Percentiles rank a stretch among this genome's conserved stretches.
Evolutionary conservation across 2,888 invertebrate species (phyloP).

Genomic region (Gari tellinella): DNA sequence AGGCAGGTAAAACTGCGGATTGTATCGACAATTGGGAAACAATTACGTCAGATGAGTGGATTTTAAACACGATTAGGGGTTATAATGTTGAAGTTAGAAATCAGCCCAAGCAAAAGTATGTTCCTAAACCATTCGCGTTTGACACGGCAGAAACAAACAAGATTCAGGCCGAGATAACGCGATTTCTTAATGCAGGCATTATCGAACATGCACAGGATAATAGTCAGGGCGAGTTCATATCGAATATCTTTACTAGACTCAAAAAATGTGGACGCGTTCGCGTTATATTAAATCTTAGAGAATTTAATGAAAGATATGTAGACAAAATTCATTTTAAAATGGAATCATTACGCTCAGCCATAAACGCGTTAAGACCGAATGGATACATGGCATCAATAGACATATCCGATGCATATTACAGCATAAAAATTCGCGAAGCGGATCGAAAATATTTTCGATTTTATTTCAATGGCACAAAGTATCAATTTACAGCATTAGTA

Average conservation of each 20-base stretch:
- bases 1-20: constrained; percentile 20
- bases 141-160: neutral
- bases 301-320: constrained; percentile 21
- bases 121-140: constrained; percentile 17
- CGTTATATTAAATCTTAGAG: constrained; percentile 16
- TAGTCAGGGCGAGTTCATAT: constrained; percentile 14
- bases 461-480: constrained; percentile 33
- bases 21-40: constrained; percentile 11
- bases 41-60: constrained; percentile 20
- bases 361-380: constrained; percentile 15
- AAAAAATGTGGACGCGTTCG: constrained; percentile 21
- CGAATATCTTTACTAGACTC: constrained; percentile 23
- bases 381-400: constrained; percentile 36
- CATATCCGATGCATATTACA: constrained; percentile 46
- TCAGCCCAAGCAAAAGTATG: constrained; percentile 13
- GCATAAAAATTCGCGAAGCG: constrained; percentile 28
- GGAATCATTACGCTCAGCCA: constrained; percentile 15
- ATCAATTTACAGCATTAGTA: constrained; percentile 31
- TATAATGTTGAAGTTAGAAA: constrained; percentile 13
- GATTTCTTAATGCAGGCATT: constrained; percentile 15
- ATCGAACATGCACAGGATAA: constrained; percentile 9
- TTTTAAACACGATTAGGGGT: constrained; percentile 19
- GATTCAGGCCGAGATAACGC: constrained; percentile 17
- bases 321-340: constrained; percentile 21
- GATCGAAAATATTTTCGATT: constrained; percentile 36